Evolutionary conservation across 1,140 invertebrate species (phyloP), one percentile per base, ranked within the genome.

Genomic region (Heliconius hewitsoni): DNA sequence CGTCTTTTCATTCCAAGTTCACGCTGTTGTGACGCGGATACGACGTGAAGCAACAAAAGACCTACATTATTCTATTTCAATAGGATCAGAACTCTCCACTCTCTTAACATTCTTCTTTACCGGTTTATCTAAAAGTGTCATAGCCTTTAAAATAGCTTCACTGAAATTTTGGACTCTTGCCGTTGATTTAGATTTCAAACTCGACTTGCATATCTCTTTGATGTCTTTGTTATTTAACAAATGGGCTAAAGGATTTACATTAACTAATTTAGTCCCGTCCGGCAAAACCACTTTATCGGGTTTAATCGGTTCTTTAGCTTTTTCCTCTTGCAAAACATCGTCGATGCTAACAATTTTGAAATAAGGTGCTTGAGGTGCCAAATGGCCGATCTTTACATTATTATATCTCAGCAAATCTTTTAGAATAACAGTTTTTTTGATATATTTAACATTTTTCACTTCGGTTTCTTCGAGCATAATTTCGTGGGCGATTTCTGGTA

Each of bases 401-500:
- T 88, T 82, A 13, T 84, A 84, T 16, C 78, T 75, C 19, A 83
- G 73, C 2, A 86, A 79, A 19, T 91, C 73, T 23, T 90, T 89
- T 0, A 88, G 85, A 11, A 90, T 79, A 0, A 88, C 83, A 13
- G 90, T 84, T 73, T 85, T 89, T 71, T 71, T 77, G 8, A 71
- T 30, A 18, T 84, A 78, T 39, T 84, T 82, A 0, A 83, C 60
- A 27, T 81, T 73, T 50, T 76, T 80, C 0, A 81, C 75, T 39
- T 89, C 85, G 9, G 83, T 77, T 0, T 70, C 83, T 50, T 87
- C 89, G 13, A 94, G 72, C 86, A 91, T 88, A 0, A 93, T 84
- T 80, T 94, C 93, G 55, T 92, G 82, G 0, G 89, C 91, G 1
- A 92, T 88, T 66, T 93, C 93, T 1, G 93, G 93, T 55, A 93